Base-by-base conservation (phyloP, 1,140 invertebrate genomes). In the Rhopalosiphum maidis region DNA sequence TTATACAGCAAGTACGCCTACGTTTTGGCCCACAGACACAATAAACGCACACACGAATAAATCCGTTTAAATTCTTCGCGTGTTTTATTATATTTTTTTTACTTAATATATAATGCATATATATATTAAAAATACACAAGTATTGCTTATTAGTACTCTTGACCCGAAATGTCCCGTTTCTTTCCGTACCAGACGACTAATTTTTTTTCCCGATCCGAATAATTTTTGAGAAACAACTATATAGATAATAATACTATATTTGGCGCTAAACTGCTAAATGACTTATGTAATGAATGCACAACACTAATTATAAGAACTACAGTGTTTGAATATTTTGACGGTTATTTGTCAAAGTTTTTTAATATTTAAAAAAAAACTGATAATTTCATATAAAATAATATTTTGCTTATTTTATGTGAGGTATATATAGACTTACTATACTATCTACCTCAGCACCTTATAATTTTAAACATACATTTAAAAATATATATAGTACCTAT, bases 1-100 rank as follows among this genome's bases (percentile, higher is more conserved):
- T 55, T 54, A 35, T 89, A 54, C 60, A 77, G 60, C 60, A 22
- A 87, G 48, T 89, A 91, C 91, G 91, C 91, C 91, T 41, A 93
- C 91, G 82, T 54, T 51, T 85, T 93, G 91, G 91, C 91, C 91
- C 91, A 93, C 91, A 93, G 82, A 93, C 91, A 93, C 91, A 86
- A 93, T 93, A 86, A 93, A 82, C 7, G 90, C n/a, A 87, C 35
- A 41, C 54, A 60, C 8, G 43, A 60, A 68, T 46, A n/a, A 90
- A 68, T 68, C 55, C 30, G 55, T 18, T 90, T n/a, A 37, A 90
- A 90, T 90, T 90, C 89, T 68, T 68, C 15, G 25, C 54, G 55
- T 43, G 37, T 68, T 89, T 89, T 54, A 54, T 87, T 37, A 25
- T 89, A 54, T 18, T 55, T 88, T 88, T 35, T 51, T 89, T 89